Evolutionary conservation across 2,888 invertebrate species (phyloP).

Genomic region (Campoletis raptor): DNA sequence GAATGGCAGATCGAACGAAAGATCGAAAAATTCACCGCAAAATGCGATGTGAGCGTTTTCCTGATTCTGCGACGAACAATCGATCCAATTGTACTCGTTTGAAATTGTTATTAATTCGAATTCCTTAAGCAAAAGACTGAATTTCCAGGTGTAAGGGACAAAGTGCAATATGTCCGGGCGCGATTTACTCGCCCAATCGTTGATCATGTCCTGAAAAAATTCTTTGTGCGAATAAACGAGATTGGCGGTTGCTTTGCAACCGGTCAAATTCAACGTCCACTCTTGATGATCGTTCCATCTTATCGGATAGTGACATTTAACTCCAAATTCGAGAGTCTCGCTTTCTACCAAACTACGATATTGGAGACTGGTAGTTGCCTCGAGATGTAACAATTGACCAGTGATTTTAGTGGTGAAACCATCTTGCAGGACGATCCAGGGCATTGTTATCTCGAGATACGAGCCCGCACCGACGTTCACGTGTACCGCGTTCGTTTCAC

Average conservation of each 20-base stretch:
- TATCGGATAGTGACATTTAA: constrained; percentile 95
- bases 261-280: constrained; percentile 96
- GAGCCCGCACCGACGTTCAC: constrained; percentile 98
- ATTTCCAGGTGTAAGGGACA: constrained; percentile 98
- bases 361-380: constrained; percentile 97
- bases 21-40: constrained; percentile 96
- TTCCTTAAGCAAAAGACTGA: constrained; percentile 95
- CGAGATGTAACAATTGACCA: constrained; percentile 96
- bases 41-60: constrained; percentile 98
- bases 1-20: constrained; percentile 97
- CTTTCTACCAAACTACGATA: constrained; percentile 97
- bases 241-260: constrained; percentile 97
- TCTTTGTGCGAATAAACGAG: constrained; percentile 98
- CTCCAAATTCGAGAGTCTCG: constrained; percentile 97
- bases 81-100: constrained; percentile 99
- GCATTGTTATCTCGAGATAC: constrained; percentile 97
- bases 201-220: constrained; percentile 97
- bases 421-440: constrained; percentile 95
- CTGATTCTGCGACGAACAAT: constrained; percentile 97
- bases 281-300: constrained; percentile 99
- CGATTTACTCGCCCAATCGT: constrained; percentile 98
- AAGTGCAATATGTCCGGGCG: constrained; percentile 97
- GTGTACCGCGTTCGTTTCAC: constrained; percentile 98
- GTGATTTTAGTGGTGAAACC: constrained; percentile 96
- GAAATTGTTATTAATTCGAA: constrained; percentile 97